Conservation (phyloP, 2,888 invertebrate genomes). For the Caenorhabditis sp. region DNA sequence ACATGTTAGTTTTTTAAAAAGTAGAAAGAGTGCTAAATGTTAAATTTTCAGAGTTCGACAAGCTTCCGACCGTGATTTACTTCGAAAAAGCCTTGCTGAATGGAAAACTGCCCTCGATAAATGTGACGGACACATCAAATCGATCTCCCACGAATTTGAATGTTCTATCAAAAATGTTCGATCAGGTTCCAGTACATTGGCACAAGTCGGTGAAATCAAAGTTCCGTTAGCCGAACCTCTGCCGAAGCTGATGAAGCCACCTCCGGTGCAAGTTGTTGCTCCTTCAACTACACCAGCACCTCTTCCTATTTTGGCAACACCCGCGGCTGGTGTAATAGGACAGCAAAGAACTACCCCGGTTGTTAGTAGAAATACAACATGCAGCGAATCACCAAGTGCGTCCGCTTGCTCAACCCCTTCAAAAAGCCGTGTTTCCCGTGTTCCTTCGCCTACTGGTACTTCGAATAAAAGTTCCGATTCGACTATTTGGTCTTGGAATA, state of each 20-base stretch:
- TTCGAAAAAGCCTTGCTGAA: conserved; percentile 39
- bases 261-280: conserved; percentile 52
- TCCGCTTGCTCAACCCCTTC: conserved; percentile 18
- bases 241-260: conserved; percentile 49
- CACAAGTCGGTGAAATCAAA: conserved; percentile 35
- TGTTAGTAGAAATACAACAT: conserved; percentile 2
- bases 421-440: conserved; percentile 7
- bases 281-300: conserved; percentile 38
- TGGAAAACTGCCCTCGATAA: conserved; percentile 45
- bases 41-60: conserved; percentile 39
- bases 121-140: conserved; percentile 23
- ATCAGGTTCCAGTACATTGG: conserved; percentile 39
- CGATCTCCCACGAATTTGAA: conserved; percentile 37
- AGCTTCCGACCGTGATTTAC: conserved; percentile 36
- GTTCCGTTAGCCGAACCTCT: conserved; percentile 29
- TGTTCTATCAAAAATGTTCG: conserved; percentile 42
- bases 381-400: not conserved
- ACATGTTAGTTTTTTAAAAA: conserved; percentile 3
- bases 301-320: conserved; percentile 24
- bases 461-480: not conserved
- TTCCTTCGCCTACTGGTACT: conserved; percentile 17
- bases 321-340: conserved; percentile 49
- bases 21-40: not conserved
- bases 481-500: conserved; percentile 38
- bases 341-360: conserved; percentile 35